phyloP scores from a whole-genome alignment of 2,888 invertebrate genomes.

The Marronus borbonicus region DNA sequence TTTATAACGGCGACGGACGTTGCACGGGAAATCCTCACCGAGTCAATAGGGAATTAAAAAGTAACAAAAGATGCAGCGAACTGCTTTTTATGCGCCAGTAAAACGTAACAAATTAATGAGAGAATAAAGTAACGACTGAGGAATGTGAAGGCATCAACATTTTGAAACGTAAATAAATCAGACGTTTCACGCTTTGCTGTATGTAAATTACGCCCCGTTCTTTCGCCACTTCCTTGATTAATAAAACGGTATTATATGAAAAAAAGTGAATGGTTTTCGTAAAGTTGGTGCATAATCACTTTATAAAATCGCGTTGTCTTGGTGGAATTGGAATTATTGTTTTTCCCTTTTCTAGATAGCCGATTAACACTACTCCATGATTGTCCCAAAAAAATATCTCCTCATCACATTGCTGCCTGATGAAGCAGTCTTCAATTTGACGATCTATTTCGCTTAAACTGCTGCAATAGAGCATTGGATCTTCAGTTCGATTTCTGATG shows the following conservation, averaged over 20 bases:
- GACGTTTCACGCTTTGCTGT: too few relatives aligned
- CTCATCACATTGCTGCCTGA: too few relatives aligned
- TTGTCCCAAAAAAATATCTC: too few relatives aligned
- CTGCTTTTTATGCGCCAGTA: not conserved
- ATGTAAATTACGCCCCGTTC: too few relatives aligned
- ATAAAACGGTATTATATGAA: not conserved
- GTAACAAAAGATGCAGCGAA: constrained; percentile 5
- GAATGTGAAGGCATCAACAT: not conserved
- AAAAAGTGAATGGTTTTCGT: not conserved
- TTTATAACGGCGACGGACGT: not conserved
- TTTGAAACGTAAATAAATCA: too few relatives aligned
- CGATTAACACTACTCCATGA: too few relatives aligned
- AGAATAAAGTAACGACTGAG: not conserved
- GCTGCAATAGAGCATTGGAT: too few relatives aligned
- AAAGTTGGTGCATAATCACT: not conserved
- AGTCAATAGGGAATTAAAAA: constrained; percentile 4
- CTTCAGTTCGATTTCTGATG: too few relatives aligned
- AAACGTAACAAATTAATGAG: not conserved
- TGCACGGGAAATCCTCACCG: not conserved
- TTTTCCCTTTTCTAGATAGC: too few relatives aligned
- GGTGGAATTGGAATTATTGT: too few relatives aligned
- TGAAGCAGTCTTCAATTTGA: too few relatives aligned
- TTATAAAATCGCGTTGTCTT: not conserved
- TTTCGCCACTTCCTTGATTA: not conserved
- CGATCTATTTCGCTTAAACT: too few relatives aligned